Evolutionary conservation across 2,797 vertebrate genomes (phyloP).

Genomic region (Chiloscyllium punctatum): DNA sequence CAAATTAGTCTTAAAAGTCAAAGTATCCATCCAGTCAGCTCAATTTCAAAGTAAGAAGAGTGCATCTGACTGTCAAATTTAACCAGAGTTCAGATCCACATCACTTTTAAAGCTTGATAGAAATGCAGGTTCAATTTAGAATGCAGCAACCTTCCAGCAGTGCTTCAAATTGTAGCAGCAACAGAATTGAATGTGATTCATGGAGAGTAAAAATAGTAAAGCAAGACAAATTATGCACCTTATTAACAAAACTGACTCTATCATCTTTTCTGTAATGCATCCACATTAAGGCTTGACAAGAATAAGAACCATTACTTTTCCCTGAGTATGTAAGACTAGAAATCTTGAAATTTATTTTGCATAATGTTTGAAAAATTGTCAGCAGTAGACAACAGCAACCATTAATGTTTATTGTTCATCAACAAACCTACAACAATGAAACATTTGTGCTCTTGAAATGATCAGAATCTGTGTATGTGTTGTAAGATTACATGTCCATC

Average conservation of each 20-base stretch:
- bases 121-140: background rate
- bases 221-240: conserved; percentile 21
- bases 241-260: conserved; percentile 7
- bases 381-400: background rate
- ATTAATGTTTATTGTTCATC: background rate
- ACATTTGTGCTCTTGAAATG: background rate
- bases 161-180: conserved; percentile 24
- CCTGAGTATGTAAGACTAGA: background rate
- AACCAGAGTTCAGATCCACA: background rate
- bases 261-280: conserved; percentile 2
- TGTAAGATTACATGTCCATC: background rate
- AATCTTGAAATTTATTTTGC: background rate
- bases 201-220: conserved; percentile 16
- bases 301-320: background rate
- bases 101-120: background rate
- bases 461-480: background rate
- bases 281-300: conserved; percentile 7
- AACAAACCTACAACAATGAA: background rate
- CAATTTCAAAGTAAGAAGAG: background rate
- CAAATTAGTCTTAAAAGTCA: background rate
- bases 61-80: background rate
- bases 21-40: background rate
- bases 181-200: conserved; percentile 21
- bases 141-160: conserved; percentile 13
- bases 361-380: background rate